Evolutionary conservation across 2,888 invertebrate species (phyloP).

Genomic region (Chelonus formosanus): DNA sequence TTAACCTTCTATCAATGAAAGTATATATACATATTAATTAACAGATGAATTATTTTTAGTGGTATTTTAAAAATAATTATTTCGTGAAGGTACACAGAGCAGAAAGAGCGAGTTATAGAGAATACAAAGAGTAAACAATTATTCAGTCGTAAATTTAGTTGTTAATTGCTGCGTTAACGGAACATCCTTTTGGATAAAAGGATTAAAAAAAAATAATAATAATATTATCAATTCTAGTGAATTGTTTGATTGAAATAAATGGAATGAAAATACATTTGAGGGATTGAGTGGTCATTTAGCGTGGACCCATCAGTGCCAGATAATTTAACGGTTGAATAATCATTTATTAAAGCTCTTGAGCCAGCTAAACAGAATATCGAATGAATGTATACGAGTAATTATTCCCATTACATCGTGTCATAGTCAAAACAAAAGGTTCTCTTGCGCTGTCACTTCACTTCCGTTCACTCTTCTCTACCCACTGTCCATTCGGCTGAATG

Average conservation of each 20-base stretch:
- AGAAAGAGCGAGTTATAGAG: too few relatives aligned
- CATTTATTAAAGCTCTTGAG: conserved; percentile 21
- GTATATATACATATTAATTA: too few relatives aligned
- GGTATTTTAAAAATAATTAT: too few relatives aligned
- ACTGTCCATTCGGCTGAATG: conserved; percentile 37
- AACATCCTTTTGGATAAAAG: not conserved
- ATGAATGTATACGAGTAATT: conserved; percentile 32
- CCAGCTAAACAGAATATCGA: conserved; percentile 28
- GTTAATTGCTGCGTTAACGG: not conserved
- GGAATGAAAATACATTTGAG: conserved; percentile 8
- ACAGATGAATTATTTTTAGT: too few relatives aligned
- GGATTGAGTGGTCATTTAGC: conserved; percentile 7
- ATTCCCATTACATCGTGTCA: conserved; percentile 33
- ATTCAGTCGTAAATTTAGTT: not conserved
- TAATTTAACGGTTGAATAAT: conserved; percentile 32
- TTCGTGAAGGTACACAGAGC: too few relatives aligned
- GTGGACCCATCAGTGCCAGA: conserved; percentile 12
- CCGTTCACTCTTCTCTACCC: conserved; percentile 25
- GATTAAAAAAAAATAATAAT: not conserved
- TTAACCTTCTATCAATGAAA: too few relatives aligned
- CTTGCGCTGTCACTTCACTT: conserved; percentile 30
- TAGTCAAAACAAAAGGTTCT: conserved; percentile 33
- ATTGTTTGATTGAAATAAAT: not conserved
- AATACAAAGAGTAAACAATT: too few relatives aligned
- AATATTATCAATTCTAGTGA: not conserved